Conservation (phyloP, 2,113 vertebrate genomes). For the Pseudorectes ferrugineus region DNA sequence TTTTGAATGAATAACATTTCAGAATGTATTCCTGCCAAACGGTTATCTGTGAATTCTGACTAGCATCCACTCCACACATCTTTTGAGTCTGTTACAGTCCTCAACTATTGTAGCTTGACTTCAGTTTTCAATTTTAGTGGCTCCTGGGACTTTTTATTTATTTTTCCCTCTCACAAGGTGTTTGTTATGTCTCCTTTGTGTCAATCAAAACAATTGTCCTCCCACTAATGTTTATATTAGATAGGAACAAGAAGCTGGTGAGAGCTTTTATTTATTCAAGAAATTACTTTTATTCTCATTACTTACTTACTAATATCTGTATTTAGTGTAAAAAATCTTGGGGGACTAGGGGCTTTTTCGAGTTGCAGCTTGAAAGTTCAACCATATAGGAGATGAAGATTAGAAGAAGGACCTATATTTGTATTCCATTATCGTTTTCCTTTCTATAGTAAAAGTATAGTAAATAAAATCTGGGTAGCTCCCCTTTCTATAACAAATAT, state of each 20-base stretch:
- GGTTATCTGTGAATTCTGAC: background rate
- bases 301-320: background rate
- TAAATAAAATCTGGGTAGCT: background rate
- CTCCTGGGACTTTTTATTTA: background rate
- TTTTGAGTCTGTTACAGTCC: background rate
- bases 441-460: background rate
- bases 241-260: too few relatives aligned
- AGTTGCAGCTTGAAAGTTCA: background rate
- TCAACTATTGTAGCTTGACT: background rate
- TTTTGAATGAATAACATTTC: background rate
- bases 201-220: background rate
- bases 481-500: background rate
- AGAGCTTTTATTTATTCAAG: background rate
- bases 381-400: background rate
- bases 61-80: background rate
- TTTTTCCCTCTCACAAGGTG: background rate
- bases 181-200: background rate
- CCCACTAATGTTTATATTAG: background rate
- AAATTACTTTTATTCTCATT: background rate
- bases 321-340: background rate
- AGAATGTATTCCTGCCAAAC: background rate
- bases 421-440: background rate
- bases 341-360: fast-evolving
- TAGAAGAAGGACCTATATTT: background rate
- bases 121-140: background rate